These are phyloP conservation scores for Ictidomys tridecemlineatus DNA, from an alignment of 2,113 vertebrate species.

Conservation along the genomic window DNA sequence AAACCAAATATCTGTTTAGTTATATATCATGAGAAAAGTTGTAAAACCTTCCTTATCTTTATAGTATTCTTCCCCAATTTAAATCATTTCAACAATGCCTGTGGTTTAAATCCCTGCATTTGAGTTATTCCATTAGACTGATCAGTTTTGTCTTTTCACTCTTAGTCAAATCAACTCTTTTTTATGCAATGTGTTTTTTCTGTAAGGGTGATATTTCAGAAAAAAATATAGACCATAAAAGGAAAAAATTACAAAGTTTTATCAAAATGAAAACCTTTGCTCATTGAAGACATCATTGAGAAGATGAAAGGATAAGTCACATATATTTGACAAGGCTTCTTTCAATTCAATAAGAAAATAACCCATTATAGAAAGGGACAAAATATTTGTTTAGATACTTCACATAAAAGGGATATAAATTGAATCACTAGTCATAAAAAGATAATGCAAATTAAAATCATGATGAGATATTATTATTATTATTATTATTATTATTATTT, in stretches of 20 bases:
- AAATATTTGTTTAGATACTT: conserved; percentile 25
- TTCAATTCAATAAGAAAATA: conserved; percentile 16
- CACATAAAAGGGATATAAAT: background rate
- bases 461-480: background rate
- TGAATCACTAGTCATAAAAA: background rate
- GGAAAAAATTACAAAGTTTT: background rate
- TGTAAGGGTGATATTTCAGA: background rate
- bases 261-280: conserved; percentile 37
- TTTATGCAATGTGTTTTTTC: background rate
- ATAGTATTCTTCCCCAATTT: background rate
- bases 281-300: background rate
- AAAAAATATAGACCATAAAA: background rate
- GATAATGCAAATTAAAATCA: conserved; percentile 24
- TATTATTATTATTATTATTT: background rate
- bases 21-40: background rate
- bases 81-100: background rate
- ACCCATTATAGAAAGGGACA: background rate
- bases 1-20: background rate
- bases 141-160: background rate
- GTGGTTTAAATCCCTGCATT: conserved; percentile 35
- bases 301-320: background rate
- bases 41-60: background rate
- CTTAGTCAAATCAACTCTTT: conserved; percentile 11
- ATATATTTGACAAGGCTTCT: background rate
- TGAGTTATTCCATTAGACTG: background rate